Base-by-base conservation (phyloP, 2,888 invertebrate species). In the Yponomeuta plumbellus region DNA sequence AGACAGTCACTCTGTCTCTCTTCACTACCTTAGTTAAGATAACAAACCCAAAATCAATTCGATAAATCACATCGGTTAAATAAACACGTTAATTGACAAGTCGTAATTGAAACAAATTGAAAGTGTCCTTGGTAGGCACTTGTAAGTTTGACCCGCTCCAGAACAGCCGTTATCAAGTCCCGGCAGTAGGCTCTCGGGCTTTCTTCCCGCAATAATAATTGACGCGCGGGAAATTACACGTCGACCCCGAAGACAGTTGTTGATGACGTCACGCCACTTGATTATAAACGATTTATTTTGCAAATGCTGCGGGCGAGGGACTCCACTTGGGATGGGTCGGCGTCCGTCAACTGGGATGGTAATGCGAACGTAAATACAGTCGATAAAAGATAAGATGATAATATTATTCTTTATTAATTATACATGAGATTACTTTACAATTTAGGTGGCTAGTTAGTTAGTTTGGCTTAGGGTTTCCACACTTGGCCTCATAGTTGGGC, bases 141-240 rank as follows among this genome's bases (percentile, higher is more conserved):
- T 13, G 59, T 21, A 52, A 59, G 22, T 59, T 59, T 59, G 22
- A 59, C 59, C 59, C 59, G 6, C 22, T 59, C 21, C 59, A 66
- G 59, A 34, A 61, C 44, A 52, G 17, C 17, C 13, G 57, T 66
- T 66, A 66, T 66, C 66, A 66, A 59, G 22, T 20, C 82, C 82
- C 79, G 81, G 78, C 82, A 82, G 82, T 78, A 80, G 80, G 80
- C 80, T 73, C 83, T 84, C 83, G 81, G 83, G 84, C 84, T 58
- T 62, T 59, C 78, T 61, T 79, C 78, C 80, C 80, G 86, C 44
- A 17, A 52, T 52, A 81, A 89, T 88, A 90, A 90, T 90, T 90
- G 90, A 89, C 88, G 84, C 83, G 76, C 80, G 86, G 89, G 90
- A 90, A 90, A 90, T 90, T 90, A 89, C 89, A 88, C 80, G 90